Conservation (phyloP, 2,888 invertebrate genomes). For the Pseudococcus jackbeardsleyi region DNA sequence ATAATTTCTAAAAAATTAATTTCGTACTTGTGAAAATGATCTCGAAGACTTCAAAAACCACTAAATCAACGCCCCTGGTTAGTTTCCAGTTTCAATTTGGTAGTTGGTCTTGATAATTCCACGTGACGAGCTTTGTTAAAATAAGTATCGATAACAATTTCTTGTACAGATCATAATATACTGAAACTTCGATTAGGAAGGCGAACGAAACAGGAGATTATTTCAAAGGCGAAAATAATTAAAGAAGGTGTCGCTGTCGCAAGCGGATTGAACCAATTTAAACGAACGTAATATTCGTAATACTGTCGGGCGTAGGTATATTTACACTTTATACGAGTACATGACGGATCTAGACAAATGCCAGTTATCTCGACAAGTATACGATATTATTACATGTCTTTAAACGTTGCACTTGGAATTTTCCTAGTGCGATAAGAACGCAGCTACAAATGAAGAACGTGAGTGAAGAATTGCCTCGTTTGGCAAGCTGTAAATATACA, state of each 20-base stretch:
- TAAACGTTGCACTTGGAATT: neutral
- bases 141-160: neutral
- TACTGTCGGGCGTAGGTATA: neutral
- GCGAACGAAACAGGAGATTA: neutral
- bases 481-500: neutral
- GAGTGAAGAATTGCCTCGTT: conserved; percentile 3
- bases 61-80: neutral
- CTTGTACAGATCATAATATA: neutral
- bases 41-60: neutral
- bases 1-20: too few relatives aligned
- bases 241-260: neutral
- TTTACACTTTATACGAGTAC: neutral
- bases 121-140: neutral
- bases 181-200: neutral
- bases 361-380: neutral
- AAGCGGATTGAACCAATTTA: neutral
- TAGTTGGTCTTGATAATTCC: neutral
- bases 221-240: conserved; percentile 1
- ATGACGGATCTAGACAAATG: neutral
- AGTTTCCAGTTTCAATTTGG: neutral
- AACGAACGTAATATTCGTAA: neutral
- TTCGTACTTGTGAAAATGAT: too few relatives aligned
- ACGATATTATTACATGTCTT: neutral
- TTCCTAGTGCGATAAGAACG: neutral
- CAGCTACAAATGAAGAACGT: neutral